Base-by-base conservation (phyloP, 2,888 invertebrate species). In the Cheilosia vernalis region DNA sequence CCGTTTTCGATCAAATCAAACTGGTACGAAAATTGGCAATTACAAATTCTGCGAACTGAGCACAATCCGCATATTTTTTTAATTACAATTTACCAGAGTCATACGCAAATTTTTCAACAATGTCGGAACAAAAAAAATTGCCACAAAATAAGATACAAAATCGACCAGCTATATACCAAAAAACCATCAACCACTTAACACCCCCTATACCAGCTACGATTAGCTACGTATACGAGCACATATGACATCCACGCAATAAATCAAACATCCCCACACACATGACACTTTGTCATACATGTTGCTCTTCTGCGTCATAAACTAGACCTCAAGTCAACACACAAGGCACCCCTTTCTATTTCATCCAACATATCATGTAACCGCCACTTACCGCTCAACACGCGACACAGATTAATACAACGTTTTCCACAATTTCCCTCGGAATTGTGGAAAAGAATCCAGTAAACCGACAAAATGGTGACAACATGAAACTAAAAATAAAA, bases 341-440 rank as follows among this genome's bases (percentile, higher is more conserved):
- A 24, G 77, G 56, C 77, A 84, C 47, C 60, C 80, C 64, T 74
- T 67, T 37, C 5, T 53, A 67, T 69, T 70, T 47, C 67, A 61
- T 61, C 64, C 27, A 10, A 76, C 44, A 81, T 81, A 85, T 85
- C 81, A 66, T 81, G 81, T 77, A 85, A 85, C 85, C 81, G 61
- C 81, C 81, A 77, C 85, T 81, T 81, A 81, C 66, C 61, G 81
- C 51, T 72, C 51, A 85, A 77, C 81, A 85, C 85, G 85, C 81
- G 76, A 85, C 81, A 81, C 81, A 81, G 81, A 85, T 85, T 85
- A 85, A 85, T 85, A 76, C 85, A 77, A 51, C 56, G 9, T 76
- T 77, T 85, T 76, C 76, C 76, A 63, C 78, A 78, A 78, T 73
- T 79, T 79, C 44, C 67, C 42, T 51, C 51, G 40, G 15, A 82